Percentiles rank a stretch among this genome's conserved stretches.
Conservation (phyloP, 2,888 invertebrate genomes). For the Sarcophaga rosellei region DNA sequence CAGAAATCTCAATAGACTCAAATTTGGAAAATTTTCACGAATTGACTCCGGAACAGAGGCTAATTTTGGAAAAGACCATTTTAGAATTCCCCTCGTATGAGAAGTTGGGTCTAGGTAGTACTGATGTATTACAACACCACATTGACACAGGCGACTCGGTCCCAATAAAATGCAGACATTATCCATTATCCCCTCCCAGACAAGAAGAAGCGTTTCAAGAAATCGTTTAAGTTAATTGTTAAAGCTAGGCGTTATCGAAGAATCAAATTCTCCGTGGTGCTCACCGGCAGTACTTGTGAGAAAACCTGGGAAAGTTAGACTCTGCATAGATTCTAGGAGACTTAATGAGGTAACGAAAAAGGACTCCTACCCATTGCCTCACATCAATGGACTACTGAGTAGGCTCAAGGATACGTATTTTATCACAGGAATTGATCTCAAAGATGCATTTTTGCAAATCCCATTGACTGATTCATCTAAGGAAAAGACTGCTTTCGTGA, state of each 20-base stretch:
- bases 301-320: too few relatives aligned
- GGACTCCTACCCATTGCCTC: too few relatives aligned
- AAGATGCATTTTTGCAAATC: background rate
- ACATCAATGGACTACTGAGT: too few relatives aligned
- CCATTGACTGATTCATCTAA: background rate
- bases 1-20: background rate
- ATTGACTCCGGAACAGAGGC: background rate
- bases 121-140: background rate
- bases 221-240: too few relatives aligned
- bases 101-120: conserved; percentile 9
- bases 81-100: conserved; percentile 29
- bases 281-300: too few relatives aligned
- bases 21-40: background rate
- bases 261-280: too few relatives aligned
- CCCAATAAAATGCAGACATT: too few relatives aligned
- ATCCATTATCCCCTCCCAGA: too few relatives aligned
- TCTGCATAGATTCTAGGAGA: too few relatives aligned
- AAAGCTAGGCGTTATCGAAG: too few relatives aligned
- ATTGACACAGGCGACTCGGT: background rate
- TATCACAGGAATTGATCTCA: background rate
- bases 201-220: too few relatives aligned
- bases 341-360: too few relatives aligned
- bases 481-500: background rate
- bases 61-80: background rate
- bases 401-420: background rate